Evolutionary conservation across 2,113 vertebrate genomes (phyloP).

Genomic region (Empidonax traillii): DNA sequence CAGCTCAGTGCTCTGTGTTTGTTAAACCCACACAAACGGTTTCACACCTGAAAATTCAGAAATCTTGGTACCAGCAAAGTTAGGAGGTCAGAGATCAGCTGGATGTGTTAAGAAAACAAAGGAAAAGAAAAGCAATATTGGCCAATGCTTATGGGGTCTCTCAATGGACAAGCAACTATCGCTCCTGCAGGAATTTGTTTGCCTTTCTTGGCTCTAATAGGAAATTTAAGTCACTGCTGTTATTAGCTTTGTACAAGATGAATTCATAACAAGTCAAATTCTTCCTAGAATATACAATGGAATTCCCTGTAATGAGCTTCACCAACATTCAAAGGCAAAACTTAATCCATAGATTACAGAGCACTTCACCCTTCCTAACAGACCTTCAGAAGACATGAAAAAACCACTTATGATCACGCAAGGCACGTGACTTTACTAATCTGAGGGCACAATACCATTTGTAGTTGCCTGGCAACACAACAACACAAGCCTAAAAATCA

Average conservation of each 20-base stretch:
- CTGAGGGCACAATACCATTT: background rate
- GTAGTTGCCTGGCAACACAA: background rate
- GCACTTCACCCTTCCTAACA: background rate
- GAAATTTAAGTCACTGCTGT: background rate
- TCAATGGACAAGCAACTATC: background rate
- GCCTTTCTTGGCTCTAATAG: background rate
- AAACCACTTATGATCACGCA: background rate
- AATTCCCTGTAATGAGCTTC: background rate
- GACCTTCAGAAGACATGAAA: background rate
- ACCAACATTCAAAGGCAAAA: background rate
- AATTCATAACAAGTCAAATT: background rate
- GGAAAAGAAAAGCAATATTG: background rate
- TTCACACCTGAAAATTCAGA: background rate
- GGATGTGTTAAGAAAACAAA: background rate
- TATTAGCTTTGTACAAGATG: background rate
- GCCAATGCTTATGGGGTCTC: background rate
- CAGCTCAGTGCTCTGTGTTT: fast-evolving
- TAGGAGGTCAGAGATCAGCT: background rate
- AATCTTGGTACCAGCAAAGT: background rate
- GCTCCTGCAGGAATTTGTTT: background rate
- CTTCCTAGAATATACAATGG: background rate
- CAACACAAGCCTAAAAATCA: background rate
- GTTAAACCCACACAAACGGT: background rate
- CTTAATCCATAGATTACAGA: background rate
- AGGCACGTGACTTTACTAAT: background rate